A percentile compares a stretch with the other conserved stretches of the same genome.
These are phyloP conservation scores for Eriocheir sinensis DNA, from an alignment of 1,140 invertebrate species.

Conservation along the genomic window DNA sequence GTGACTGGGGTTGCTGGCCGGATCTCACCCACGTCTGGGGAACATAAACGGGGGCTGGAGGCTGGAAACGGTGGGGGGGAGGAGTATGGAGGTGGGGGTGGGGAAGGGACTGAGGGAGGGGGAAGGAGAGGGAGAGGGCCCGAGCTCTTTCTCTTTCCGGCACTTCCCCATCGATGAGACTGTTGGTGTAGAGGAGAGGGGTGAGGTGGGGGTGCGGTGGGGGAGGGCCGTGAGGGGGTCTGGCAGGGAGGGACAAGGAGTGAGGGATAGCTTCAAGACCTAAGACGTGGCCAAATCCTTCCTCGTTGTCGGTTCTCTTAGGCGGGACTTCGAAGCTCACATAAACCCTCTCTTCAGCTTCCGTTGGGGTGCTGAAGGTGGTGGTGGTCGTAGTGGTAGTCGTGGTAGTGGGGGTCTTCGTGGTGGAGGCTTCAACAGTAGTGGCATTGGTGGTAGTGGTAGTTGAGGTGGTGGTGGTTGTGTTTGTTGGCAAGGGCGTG, in stretches of 20 bases:
- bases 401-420: neutral
- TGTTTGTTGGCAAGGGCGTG: neutral
- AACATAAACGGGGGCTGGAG: neutral
- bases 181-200: slow-evolving; percentile 67
- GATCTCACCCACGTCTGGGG: neutral
- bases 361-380: neutral
- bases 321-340: neutral
- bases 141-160: slow-evolving; percentile 74
- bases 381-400: neutral
- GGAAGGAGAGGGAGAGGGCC: slow-evolving; percentile 55
- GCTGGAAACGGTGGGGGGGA: neutral
- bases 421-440: slow-evolving; percentile 7
- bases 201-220: neutral
- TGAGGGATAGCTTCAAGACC: neutral
- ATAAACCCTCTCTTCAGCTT: neutral
- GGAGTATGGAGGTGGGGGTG: neutral
- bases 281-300: neutral
- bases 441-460: neutral
- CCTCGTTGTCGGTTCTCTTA: too few species aligned
- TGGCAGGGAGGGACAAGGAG: neutral
- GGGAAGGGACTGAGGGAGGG: neutral
- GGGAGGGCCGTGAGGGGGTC: neutral
- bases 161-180: slow-evolving; percentile 77
- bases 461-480: neutral
- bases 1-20: neutral